Percentiles rank a stretch among this genome's conserved stretches.
Conservation (phyloP, 2,888 invertebrate species). For the Galerucella calmariensis region DNA sequence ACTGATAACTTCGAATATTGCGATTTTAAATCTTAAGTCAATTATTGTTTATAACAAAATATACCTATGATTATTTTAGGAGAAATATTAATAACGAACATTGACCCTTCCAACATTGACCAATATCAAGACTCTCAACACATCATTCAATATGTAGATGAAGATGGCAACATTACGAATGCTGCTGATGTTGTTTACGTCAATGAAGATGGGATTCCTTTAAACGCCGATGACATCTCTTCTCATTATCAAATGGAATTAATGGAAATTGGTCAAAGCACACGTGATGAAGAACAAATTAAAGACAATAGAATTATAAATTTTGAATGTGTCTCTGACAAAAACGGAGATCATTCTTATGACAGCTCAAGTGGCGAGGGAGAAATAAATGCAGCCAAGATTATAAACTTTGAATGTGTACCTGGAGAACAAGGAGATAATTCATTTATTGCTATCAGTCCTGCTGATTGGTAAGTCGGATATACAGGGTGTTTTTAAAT, state of each 20-base stretch:
- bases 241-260: constrained; percentile 39
- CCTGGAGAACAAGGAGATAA: constrained; percentile 31
- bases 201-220: constrained; percentile 36
- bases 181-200: constrained; percentile 47
- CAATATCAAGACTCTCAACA: constrained; percentile 31
- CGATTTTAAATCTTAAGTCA: too few relatives aligned
- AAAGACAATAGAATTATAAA: constrained; percentile 31
- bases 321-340: constrained; percentile 27
- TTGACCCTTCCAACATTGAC: constrained; percentile 7
- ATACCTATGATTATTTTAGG: constrained; percentile 30
- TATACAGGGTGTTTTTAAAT: too few relatives aligned
- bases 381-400: constrained; percentile 13
- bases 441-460: constrained; percentile 10
- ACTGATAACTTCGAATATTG: too few relatives aligned
- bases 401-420: constrained; percentile 39
- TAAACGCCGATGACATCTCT: constrained; percentile 42
- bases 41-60: too few relatives aligned
- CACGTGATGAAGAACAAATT: neutral
- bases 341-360: constrained; percentile 25
- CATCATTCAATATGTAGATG: constrained; percentile 47
- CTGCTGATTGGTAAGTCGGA: constrained; percentile 24
- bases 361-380: neutral
- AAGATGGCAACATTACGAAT: constrained; percentile 37
- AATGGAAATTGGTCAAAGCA: constrained; percentile 6
- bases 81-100: constrained; percentile 42